phyloP scores from a whole-genome alignment of 2,113 vertebrate species.

The Scomber japonicus region DNA sequence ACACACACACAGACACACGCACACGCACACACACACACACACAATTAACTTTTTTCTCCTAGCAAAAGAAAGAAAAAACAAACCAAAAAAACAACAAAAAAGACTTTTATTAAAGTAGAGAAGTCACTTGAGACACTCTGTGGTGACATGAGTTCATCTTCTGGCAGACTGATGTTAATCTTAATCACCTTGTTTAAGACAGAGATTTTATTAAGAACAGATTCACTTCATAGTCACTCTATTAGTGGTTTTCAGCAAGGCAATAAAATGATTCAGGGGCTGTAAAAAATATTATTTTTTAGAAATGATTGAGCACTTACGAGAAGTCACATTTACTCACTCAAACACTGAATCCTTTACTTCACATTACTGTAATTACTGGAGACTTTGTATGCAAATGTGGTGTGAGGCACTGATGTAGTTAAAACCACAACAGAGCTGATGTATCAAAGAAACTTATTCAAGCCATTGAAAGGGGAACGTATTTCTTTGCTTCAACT shows the following conservation, averaged over 20 bases:
- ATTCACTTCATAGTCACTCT: conserved; percentile 9
- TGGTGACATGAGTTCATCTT: conserved; percentile 21
- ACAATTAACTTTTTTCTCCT: background rate
- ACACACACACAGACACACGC: background rate
- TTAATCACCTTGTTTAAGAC: background rate
- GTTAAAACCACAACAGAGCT: no score
- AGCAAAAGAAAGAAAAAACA: conserved; percentile 9
- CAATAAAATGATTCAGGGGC: background rate
- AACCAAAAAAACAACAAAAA: background rate
- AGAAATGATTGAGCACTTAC: no score
- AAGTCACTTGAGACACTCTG: conserved; percentile 8
- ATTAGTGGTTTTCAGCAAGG: conserved; percentile 20
- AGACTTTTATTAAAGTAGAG: conserved; percentile 5
- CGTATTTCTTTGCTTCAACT: background rate
- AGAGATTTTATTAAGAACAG: background rate
- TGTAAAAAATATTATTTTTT: no score
- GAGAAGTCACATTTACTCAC: no score
- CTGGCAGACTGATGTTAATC: conserved; percentile 10
- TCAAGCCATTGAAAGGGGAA: no score
- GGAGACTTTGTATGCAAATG: no score
- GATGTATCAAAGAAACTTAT: no score
- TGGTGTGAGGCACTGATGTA: no score
- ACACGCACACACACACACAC: background rate
- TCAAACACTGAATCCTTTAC: no score
- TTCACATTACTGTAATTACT: no score